phyloP scores from a whole-genome alignment of 2,797 vertebrate genomes.

The Brachymystax lenok region DNA sequence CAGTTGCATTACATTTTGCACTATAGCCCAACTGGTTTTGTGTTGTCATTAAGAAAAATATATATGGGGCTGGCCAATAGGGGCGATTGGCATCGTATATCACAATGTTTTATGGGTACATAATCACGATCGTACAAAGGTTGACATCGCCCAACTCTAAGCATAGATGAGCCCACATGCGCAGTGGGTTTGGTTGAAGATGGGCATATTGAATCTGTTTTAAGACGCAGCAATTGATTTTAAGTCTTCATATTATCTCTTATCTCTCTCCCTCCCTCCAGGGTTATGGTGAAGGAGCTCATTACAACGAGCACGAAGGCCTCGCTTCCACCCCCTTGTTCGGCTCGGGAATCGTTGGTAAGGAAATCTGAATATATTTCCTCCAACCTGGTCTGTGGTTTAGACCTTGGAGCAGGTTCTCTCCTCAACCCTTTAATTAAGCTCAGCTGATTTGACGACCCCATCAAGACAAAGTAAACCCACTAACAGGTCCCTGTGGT shows the following conservation, averaged over 20 bases:
- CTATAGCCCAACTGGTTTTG: too few species aligned
- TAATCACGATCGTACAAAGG: too few species aligned
- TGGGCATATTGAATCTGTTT: not conserved
- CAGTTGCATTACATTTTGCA: too few species aligned
- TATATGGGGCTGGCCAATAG: too few species aligned
- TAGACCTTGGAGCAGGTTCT: not conserved
- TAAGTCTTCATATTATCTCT: not conserved
- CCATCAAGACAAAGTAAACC: not conserved
- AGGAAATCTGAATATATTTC: conserved; percentile 26
- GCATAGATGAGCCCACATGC: not conserved
- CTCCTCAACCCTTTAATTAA: not conserved
- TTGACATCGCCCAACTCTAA: too few species aligned
- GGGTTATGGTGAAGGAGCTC: conserved; percentile 83
- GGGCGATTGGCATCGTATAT: too few species aligned
- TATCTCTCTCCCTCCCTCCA: conserved; percentile 51
- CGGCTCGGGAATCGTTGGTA: conserved; percentile 86
- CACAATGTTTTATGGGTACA: too few species aligned
- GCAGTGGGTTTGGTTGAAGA: not conserved
- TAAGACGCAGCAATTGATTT: not conserved
- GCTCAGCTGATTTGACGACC: not conserved
- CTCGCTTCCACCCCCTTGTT: conserved; percentile 83
- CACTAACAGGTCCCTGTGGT: not conserved
- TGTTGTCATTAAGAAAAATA: too few species aligned
- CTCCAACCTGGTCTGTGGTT: not conserved
- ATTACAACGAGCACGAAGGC: conserved; percentile 84